Percentiles rank a stretch among this genome's conserved stretches.
Evolutionary conservation across 2,113 vertebrate species (phyloP).

Genomic region (Nettapus auritus): DNA sequence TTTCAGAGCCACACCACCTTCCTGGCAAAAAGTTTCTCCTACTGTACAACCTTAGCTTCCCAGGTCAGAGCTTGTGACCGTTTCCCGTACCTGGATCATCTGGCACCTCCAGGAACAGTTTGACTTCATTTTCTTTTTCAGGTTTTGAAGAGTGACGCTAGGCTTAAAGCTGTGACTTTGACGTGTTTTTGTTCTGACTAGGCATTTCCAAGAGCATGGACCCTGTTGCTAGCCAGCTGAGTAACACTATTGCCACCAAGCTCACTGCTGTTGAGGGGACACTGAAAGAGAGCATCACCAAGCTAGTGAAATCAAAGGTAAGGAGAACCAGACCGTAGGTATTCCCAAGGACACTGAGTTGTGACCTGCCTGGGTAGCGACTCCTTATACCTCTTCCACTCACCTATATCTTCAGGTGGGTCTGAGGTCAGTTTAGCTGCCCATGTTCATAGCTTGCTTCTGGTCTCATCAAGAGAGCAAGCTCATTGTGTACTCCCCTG

Average conservation of each 20-base stretch:
- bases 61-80: background rate
- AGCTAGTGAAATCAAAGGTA: conserved; percentile 96
- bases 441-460: background rate
- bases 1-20: background rate
- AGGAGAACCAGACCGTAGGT: background rate
- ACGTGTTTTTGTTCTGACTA: conserved; percentile 12
- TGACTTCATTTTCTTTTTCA: background rate
- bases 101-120: background rate
- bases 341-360: background rate
- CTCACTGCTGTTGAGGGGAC: conserved; percentile 89
- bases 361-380: background rate
- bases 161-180: background rate
- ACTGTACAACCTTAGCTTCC: background rate
- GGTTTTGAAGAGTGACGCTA: background rate
- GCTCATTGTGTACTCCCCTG: background rate
- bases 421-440: background rate
- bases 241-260: conserved; percentile 86
- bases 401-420: background rate
- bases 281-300: conserved; percentile 91
- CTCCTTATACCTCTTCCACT: background rate
- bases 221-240: conserved; percentile 88
- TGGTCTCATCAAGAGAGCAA: background rate
- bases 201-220: conserved; percentile 90
- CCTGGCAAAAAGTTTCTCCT: background rate
- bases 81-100: background rate